Base-by-base conservation (phyloP, 2,113 vertebrate species). In the Climacteris rufus region DNA sequence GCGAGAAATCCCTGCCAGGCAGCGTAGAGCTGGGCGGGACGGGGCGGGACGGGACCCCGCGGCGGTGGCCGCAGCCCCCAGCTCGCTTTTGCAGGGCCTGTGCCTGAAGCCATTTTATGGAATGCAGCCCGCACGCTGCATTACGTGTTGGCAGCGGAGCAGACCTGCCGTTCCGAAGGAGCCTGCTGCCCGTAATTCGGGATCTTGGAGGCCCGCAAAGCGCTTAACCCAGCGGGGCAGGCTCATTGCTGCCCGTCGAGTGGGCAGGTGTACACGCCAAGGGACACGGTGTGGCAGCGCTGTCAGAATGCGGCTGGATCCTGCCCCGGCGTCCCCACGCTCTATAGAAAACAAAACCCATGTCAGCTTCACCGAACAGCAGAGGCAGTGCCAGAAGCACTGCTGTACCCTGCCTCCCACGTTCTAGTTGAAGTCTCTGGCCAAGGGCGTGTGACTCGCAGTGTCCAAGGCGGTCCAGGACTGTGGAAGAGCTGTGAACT, bases 51-150 rank as follows among this genome's bases (percentile, higher is more conserved):
- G n/a, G 54, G 74, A 35, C 63, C 31, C 74, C 49, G 81, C 15
- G 13, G 77, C 33, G 16, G 59, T 53, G 37, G 65, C 83, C 40
- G 68, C 79, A 23, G 83, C 31, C 81, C 54, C 64, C 75, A 6
- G 59, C 39, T 39, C 6, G 24, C 40, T 44, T 40, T 49, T 39
- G 10, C 49, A 15, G 24, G 37, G 69, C 74, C 39, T 21, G 52
- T 69, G 66, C 37, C 28, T 8, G 96, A 91, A 92, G 94, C 89
- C 91, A 92, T 94, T 94, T 96, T 80, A 56, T 56, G 66, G n/a
- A 61, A 69, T 4, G 50, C 60, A 25, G 69, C 7, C 42, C 18
- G 42, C 77, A 39, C 40, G 89, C 70, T 47, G 64, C 71, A 7
- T 44, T 27, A 39, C 37, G 45, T 8, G 56, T 59, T 30, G 86